These are phyloP conservation scores for Limnephilus marmoratus DNA, from an alignment of 2,888 invertebrate species.

Conservation along the genomic window DNA sequence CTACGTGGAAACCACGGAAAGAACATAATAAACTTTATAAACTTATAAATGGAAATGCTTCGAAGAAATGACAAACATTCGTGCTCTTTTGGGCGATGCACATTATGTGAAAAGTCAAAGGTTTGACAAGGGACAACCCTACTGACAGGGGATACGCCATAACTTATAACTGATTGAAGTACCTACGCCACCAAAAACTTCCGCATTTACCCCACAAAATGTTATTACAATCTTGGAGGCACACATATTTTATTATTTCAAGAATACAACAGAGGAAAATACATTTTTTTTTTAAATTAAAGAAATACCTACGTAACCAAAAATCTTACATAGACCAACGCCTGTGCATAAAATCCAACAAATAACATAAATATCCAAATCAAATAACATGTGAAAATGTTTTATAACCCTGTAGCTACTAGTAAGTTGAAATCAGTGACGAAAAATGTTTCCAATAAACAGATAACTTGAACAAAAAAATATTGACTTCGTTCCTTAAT, in stretches of 20 bases:
- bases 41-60: neutral
- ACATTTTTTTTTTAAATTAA: no score
- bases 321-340: no score
- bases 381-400: no score
- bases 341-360: no score
- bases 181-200: neutral
- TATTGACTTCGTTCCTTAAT: neutral
- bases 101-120: conserved; percentile 21
- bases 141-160: conserved; percentile 10
- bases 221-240: neutral
- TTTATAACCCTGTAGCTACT: neutral
- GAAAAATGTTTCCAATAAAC: neutral
- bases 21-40: neutral
- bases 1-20: neutral
- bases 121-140: conserved; percentile 12
- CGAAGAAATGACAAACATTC: neutral
- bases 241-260: neutral
- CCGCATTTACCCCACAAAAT: neutral
- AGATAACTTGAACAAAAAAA: neutral
- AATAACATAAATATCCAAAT: no score
- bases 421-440: neutral
- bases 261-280: neutral
- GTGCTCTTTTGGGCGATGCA: neutral
- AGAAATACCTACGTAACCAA: no score
- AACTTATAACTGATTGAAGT: conserved; percentile 3